Evolutionary conservation across 2,888 invertebrate genomes (phyloP).

Genomic region (Conchocele bisecta): DNA sequence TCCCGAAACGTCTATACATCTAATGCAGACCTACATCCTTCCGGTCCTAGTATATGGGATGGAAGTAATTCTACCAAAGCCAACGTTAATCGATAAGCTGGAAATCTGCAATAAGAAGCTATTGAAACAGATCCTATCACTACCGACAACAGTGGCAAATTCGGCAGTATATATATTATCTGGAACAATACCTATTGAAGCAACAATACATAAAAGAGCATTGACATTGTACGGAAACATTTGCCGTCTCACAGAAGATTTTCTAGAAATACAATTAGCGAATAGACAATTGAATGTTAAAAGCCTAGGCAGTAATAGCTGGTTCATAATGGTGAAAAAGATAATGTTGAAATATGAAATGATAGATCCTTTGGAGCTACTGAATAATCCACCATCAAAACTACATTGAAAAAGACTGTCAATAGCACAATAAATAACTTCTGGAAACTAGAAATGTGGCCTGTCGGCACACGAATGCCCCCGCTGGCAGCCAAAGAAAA

Average conservation of each 20-base stretch:
- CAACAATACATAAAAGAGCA: conserved; percentile 3
- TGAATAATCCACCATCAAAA: conserved; percentile 6
- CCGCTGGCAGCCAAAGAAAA: no score
- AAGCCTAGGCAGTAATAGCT: conserved; percentile 7
- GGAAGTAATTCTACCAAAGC: conserved; percentile 15
- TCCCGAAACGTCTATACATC: conserved; percentile 7
- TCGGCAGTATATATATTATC: conserved; percentile 16
- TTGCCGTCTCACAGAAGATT: neutral
- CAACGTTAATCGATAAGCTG: neutral
- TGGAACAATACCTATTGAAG: conserved; percentile 16
- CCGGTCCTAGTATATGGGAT: conserved; percentile 17
- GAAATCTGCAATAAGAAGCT: conserved; percentile 10
- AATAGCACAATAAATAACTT: no score
- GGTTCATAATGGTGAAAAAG: conserved; percentile 15
- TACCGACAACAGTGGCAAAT: conserved; percentile 9
- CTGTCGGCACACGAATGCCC: no score
- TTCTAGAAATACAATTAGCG: conserved; percentile 5
- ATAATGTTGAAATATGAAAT: conserved; percentile 23
- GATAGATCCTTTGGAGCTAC: neutral
- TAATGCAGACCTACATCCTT: conserved; percentile 10
- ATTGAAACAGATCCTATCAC: conserved; percentile 14
- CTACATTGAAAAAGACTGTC: neutral
- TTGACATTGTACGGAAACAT: conserved; percentile 14
- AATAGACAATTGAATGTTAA: conserved; percentile 14
- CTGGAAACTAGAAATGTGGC: no score